Evolutionary conservation across 37 sponge, comb jelly and placozoan genomes (phyloP).

Genomic region (Corticium candelabrum): DNA sequence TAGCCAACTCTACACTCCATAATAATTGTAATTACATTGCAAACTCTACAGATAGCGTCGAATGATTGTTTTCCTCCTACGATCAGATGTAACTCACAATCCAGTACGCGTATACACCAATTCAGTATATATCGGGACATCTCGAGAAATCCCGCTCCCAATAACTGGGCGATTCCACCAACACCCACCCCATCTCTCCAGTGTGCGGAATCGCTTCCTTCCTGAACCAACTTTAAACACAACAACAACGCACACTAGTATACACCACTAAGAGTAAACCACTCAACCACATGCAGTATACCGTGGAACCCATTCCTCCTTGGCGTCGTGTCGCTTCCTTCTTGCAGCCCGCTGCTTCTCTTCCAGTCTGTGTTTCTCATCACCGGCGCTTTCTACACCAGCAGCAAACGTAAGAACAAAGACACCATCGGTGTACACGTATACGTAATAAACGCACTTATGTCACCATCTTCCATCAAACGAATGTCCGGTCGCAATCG

Average conservation of each 20-base stretch:
- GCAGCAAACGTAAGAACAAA: neutral
- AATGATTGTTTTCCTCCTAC: no score
- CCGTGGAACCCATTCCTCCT: slow-evolving; percentile 57
- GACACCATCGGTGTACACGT: no score
- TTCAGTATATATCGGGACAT: slow-evolving; percentile 2
- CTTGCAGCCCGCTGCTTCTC: slow-evolving; percentile 90
- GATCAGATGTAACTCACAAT: no score
- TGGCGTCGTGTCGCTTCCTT: slow-evolving; percentile 28
- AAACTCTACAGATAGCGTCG: no score
- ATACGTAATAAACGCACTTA: slow-evolving; percentile 3
- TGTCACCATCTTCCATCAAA: slow-evolving; percentile 66
- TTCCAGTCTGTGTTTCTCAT: slow-evolving; percentile 80
- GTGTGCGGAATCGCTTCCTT: neutral
- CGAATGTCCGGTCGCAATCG: slow-evolving; percentile 77
- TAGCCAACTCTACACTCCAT: no score
- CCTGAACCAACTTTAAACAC: neutral
- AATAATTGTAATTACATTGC: no score
- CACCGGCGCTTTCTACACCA: slow-evolving; percentile 52
- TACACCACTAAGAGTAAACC: neutral
- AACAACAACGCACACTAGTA: neutral
- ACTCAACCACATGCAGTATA: slow-evolving; percentile 10
- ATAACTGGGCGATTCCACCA: neutral
- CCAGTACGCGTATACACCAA: no score
- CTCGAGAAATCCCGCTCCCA: neutral
- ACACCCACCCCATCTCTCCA: neutral